Evolutionary conservation across 2,888 invertebrate genomes (phyloP), one percentile per base, ranked within the genome.

Genomic region (Zele albiditarsus): DNA sequence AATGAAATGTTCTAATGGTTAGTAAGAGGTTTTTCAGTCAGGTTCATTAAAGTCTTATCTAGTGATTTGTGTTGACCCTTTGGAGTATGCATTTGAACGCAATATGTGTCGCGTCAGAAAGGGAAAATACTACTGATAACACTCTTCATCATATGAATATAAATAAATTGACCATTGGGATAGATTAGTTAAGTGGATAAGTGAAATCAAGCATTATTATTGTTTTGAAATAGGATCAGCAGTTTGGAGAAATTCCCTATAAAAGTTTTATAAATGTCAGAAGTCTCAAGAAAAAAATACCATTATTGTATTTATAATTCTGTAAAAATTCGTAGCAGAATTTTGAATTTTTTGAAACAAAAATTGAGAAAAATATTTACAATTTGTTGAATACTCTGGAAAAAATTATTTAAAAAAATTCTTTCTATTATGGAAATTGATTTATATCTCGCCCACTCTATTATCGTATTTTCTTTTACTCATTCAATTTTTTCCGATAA

Each of bases 1-100:
- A 63, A 49, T 38, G 38, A 46, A 49, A n/a, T 23, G 33, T 60
- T 71, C 27, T 71, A 71, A 71, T 62, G 60, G 46, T 46, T 58
- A 58, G 16, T 46, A 53, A 53, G 20, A 53, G 53, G 23, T 53
- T 53, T 53, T 42, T 42, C 16, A 46, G 46, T 70, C 42, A 27
- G 42, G 60, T 70, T 58, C 70, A 70, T 60, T 70, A 58, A 69
- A 58, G 8, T 46, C 33, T 60, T 71, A 71, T 71, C 70, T 42
- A 46, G 46, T 71, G 70, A 71, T 71, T 71, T 71, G 60, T 60
- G 60, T 60, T 62, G 60, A 71, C 27, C 62, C 42, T 27, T 53
- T 20, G n/a, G 33, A 20, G 5, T 53, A n/a, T 53, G 53, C 53
- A 53, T 53, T 53, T 20, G 4, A 53, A 53, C 20, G 53, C n/a